These are phyloP conservation scores for Pagrus major DNA, from an alignment of 2,113 vertebrate species.

Conservation along the genomic window DNA sequence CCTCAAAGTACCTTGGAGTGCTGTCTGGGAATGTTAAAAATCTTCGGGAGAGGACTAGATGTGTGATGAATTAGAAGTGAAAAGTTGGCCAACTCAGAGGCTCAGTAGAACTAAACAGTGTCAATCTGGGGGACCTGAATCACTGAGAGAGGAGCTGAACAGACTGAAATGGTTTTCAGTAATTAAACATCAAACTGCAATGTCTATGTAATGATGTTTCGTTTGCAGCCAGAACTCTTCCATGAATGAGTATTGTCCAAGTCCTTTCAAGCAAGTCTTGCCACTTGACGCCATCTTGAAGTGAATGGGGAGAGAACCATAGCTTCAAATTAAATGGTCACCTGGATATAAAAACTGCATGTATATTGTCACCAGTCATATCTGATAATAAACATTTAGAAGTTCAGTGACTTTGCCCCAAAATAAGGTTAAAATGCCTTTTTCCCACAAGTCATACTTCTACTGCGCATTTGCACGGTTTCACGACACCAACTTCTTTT, in stretches of 20 bases:
- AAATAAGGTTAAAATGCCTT: too few species aligned
- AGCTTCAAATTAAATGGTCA: too few species aligned
- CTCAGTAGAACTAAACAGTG: constrained; percentile 33
- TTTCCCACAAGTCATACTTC: too few species aligned
- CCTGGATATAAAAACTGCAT: too few species aligned
- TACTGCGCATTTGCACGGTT: too few species aligned
- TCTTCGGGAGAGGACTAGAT: constrained; percentile 19
- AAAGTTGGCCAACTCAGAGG: constrained; percentile 17
- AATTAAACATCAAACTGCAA: constrained; percentile 42
- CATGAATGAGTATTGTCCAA: background rate
- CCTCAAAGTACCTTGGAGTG: background rate
- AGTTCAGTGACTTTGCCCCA: too few species aligned
- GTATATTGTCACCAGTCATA: too few species aligned
- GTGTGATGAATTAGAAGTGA: constrained; percentile 23
- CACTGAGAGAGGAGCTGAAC: constrained; percentile 11
- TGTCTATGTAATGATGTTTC: constrained; percentile 20
- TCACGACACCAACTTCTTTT: too few species aligned
- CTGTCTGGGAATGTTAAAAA: background rate
- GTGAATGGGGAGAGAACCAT: too few species aligned
- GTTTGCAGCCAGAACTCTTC: constrained; percentile 2
- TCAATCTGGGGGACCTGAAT: constrained; percentile 24
- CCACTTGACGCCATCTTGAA: too few species aligned
- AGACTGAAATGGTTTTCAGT: constrained; percentile 39
- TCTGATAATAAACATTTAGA: too few species aligned
- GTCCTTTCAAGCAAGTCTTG: too few species aligned